Base-by-base conservation (phyloP, 2,797 vertebrate species). In the Tragopan temminckii region DNA sequence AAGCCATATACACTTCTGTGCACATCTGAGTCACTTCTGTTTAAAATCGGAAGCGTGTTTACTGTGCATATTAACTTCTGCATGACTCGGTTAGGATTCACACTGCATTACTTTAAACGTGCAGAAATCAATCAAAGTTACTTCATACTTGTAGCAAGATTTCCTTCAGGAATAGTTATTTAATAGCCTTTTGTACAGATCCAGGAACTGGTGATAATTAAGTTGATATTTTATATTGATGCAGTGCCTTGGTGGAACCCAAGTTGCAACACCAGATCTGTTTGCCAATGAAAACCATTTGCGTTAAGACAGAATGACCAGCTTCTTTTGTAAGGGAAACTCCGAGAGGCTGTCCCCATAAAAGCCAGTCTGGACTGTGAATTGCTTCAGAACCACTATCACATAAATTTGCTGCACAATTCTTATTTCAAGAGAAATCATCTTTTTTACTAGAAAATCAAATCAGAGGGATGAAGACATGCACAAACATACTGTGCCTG, bases 361-460 rank as follows among this genome's bases (percentile, higher is more conserved):
- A 13, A 43, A 40, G 38, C 31, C 24, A 5, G 1, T 33, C 27
- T 33, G 2, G 4, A 59, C 36, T n/a, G 27, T 67, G 68, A 77
- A 70, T 70, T 82, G 23, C 52, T 67, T 80, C 43, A 66, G 24
- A 87, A n/a, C 59, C 81, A 18, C 38, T 35, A 29, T 13, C 13
- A 9, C 7, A 8, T 72, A 52, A 59, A 3, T 53, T 33, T 81
- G 55, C 40, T 7, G 2, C 0, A 0, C 1, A 0, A 36, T 2
- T 63, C 43, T 70, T 23, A 3, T 0, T 50, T 42, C 70, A 50
- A 38, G 25, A 50, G 57, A 27, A 69, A 5, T 9, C 36, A 29
- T 35, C 27, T 27, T 7, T 46, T 25, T 74, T 7, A 4, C 6
- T 7, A 70, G 33, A 64, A 74, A 19, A 50, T 31, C 20, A 48